Evolutionary conservation across 92 coral and sea anemone species (phyloP), one percentile per base, ranked within the genome.

Genomic region (Phenganax subtilis): DNA sequence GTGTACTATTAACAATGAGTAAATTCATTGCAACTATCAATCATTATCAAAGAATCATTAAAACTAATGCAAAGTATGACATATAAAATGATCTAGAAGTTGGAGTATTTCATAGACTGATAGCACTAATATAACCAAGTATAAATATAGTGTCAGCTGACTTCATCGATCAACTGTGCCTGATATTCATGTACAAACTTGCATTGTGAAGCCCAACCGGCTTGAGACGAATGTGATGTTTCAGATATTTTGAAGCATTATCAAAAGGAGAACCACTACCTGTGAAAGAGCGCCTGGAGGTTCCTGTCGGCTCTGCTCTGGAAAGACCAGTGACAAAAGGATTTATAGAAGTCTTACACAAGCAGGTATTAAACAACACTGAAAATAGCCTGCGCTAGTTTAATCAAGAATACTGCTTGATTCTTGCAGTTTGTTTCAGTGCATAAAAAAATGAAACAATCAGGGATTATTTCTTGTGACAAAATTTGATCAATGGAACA

Each of bases 181-280:
- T 37, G 47, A 37, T 37, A 37, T 37, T 37, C 47, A 37, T 37
- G 47, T 37, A 37, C 47, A 37, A 37, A 37, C 3, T 37, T 37
- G 47, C 47, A 37, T 37, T 37, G 5, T 37, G 47, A 37, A 37
- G 47, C 47, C 47, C 47, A 1, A 37, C 47, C 5, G 47, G 47
- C 3, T 5, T 47, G n/a, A 44, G 1, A 12, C 20, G 15, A 53
- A 68, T 14, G 29, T 62, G 14, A 53, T 57, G 51, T 55, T 82
- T 6, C 63, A 94, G 98, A 60, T 94, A 94, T 81, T 94, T 94
- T 88, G 98, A 94, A 56, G 98, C 98, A 56, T 87, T 92, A 6
- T 85, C 97, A 0, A 92, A 94, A 81, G 96, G 96, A 55, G 90
- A 92, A 73, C 88, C 97, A 56, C 96, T 97, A 15, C 98, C 98